phyloP scores from a whole-genome alignment of 1,140 invertebrate species.

The Ptiloglossa arizonensis region DNA sequence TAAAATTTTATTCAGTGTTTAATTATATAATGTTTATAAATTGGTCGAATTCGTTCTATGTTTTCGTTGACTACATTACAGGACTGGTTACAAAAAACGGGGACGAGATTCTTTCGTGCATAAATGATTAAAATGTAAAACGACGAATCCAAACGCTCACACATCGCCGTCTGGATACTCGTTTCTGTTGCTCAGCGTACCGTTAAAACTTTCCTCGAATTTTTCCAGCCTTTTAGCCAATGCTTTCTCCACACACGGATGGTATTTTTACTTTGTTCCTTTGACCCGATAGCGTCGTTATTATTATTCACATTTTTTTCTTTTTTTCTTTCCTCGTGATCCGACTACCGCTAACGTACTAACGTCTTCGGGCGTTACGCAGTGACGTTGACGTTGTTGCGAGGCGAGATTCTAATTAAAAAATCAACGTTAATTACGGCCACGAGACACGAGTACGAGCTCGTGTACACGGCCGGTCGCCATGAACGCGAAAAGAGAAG shows the following conservation, averaged over 20 bases:
- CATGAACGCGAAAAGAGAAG: slow-evolving; percentile 30
- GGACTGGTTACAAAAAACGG: too few species aligned
- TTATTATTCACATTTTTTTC: slow-evolving; percentile 9
- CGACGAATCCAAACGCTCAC: too few species aligned
- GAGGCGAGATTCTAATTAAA: slow-evolving; percentile 67
- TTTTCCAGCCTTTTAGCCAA: slow-evolving; percentile 5
- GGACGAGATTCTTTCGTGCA: too few species aligned
- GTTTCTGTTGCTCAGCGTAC: too few species aligned
- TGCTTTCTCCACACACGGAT: neutral
- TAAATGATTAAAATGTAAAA: too few species aligned
- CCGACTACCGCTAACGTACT: neutral
- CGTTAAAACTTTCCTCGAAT: neutral
- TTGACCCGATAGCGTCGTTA: neutral
- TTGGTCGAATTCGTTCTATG: too few species aligned
- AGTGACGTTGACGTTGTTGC: slow-evolving; percentile 52
- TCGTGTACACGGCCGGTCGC: too few species aligned
- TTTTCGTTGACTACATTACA: too few species aligned
- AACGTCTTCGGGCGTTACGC: slow-evolving; percentile 12
- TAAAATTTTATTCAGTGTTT: too few species aligned
- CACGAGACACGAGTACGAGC: slow-evolving; percentile 8
- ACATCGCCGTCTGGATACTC: too few species aligned
- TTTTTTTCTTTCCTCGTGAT: too few species aligned
- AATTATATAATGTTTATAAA: too few species aligned
- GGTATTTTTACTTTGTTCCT: slow-evolving; percentile 19
- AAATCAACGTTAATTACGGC: slow-evolving; percentile 72